Base-by-base conservation (phyloP, 1,140 invertebrate species). In the Drosophila bocki region DNA sequence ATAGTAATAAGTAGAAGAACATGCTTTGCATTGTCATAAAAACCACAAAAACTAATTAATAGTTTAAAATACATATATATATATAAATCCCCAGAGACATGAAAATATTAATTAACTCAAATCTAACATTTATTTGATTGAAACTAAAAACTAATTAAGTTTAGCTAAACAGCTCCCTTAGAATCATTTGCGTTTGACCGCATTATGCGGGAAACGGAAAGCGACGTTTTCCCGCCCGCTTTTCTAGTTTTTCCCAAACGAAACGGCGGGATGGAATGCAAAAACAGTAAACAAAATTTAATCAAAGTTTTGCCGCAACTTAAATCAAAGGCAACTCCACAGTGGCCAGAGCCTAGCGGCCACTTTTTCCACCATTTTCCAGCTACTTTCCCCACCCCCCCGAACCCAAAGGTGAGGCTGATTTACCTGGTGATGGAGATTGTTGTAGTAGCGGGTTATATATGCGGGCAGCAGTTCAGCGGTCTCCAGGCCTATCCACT, bases 401-500 rank as follows among this genome's bases (percentile, higher is more conserved):
- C 19, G 22, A 22, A 22, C 13, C 0, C 5, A 29, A 50, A 32
- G 35, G 37, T 26, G 32, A 60, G 60, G 42, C 35, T 45, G 42
- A 79, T 79, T 94, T 95, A 95, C 95, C 95, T 95, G 94, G 48
- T 93, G 90, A 64, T 93, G 92, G 47, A 92, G 95, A 29, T 94
- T 94, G 77, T 95, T 94, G 83, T 96, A 96, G 91, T 96, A 96
- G 85, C 95, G 95, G 91, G 95, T 95, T 76, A 96, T 95, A 76
- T 96, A 95, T n/a, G 93, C 93, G 3, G 95, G 95, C 79, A 96
- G 81, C 0, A 94, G 93, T 29, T 94, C 93, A 69, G 94, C 95
- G 22, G 95, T 96, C 91, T 96, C 95, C 81, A 95, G 94, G 15
- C 95, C 95, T 75, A 96, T 95, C 95, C 95, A 96, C 75, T 94